Evolutionary conservation across 1,140 invertebrate species (phyloP), one percentile per base, ranked within the genome.

Genomic region (Drosophila fuyamai): DNA sequence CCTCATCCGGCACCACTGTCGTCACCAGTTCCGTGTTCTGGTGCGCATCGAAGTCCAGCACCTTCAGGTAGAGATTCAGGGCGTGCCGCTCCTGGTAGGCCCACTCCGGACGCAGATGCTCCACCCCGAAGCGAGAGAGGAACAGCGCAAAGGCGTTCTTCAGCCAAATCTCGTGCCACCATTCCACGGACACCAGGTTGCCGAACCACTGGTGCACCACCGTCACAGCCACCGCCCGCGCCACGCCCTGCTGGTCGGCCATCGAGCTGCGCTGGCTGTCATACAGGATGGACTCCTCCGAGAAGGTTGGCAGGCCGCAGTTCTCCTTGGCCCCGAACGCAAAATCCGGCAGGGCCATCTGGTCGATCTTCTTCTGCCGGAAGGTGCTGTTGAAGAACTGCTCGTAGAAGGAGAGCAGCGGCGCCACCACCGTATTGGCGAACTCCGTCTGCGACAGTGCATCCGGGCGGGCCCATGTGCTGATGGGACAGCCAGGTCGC

Each of bases 161-260:
- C 8, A 58, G 56, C 56, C 56, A 58, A 12, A 44, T 14, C 12
- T 58, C 41, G 7, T 58, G n/a, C 56, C 56, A 46, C 41, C 56
- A 46, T 7, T 14, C 3, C 8, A 58, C 8, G 10, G 56, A 58
- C 3, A 46, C 56, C 0, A 58, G 56, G 14, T 58, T 46, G 10
- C 56, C 56, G 7, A 58, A 58, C 56, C 56, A 58, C 29, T 46
- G 41, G 7, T 46, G 41, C 29, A 58, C 56, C 56, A 58, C 40
- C 14, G 14, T 32, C 12, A 35, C 16, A 4, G 56, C 56, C 56
- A 58, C 56, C 12, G 56, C 23, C 12, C 56, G 41, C 4, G 56
- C 41, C 41, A 58, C 56, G 29, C 41, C 41, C 56, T 58, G 56
- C 41, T 58, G 56, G 9, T 58, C 56, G n/a, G 3, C 29, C 29